Conservation (phyloP, 2,113 vertebrate genomes). For the Emydocephalus ijimae region DNA sequence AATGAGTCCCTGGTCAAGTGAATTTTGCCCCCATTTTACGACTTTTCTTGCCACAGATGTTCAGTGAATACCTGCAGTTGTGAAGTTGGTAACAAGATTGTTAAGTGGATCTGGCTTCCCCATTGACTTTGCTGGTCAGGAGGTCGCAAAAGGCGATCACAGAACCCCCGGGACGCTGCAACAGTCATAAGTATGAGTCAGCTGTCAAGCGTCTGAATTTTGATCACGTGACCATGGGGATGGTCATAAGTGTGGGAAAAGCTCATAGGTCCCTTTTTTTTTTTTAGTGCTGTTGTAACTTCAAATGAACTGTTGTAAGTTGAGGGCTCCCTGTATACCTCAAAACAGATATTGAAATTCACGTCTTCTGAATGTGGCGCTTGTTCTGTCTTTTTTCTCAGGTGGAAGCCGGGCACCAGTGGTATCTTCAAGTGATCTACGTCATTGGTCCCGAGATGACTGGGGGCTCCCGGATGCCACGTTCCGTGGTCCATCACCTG, state of each 20-base stretch:
- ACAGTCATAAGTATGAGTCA: neutral
- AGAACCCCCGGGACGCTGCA: neutral
- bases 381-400: conserved; percentile 47
- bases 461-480: conserved; percentile 81
- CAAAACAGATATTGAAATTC: neutral
- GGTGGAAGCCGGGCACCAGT: conserved; percentile 98
- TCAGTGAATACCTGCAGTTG: neutral
- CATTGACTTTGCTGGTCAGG: neutral
- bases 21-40: neutral
- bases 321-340: neutral
- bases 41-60: too few species aligned
- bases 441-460: conserved; percentile 86
- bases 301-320: neutral
- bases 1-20: neutral
- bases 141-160: too few species aligned
- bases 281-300: neutral
- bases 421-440: conserved; percentile 98
- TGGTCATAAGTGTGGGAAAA: neutral
- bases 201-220: neutral
- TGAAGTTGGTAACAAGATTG: neutral
- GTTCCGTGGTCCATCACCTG: conserved; percentile 74
- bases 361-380: too few species aligned
- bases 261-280: neutral
- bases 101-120: neutral
- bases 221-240: neutral